Evolutionary conservation across 2,113 vertebrate species (phyloP).

Genomic region (Illadopsis cleaveri): DNA sequence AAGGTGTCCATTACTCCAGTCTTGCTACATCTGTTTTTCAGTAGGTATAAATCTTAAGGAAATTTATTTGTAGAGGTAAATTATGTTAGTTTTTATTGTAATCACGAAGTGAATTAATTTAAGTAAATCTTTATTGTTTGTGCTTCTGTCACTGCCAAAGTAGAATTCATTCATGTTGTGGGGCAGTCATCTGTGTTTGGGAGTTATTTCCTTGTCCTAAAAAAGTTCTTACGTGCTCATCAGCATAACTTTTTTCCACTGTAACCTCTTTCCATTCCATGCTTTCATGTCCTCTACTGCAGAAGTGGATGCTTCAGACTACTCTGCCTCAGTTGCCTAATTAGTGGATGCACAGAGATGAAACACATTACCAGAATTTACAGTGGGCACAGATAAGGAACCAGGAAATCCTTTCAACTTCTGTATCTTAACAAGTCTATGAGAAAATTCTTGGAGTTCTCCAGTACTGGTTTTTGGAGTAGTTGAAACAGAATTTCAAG

Average conservation of each 20-base stretch:
- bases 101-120: background rate
- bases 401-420: background rate
- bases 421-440: background rate
- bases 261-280: background rate
- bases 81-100: background rate
- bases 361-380: background rate
- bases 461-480: background rate
- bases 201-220: background rate
- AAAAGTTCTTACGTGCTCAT: background rate
- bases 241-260: background rate
- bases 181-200: background rate
- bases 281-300: background rate
- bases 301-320: background rate
- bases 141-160: background rate
- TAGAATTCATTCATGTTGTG: background rate
- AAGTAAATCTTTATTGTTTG: background rate
- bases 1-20: background rate
- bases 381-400: constrained; percentile 3
- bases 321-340: background rate
- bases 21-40: background rate
- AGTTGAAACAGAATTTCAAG: background rate
- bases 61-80: background rate
- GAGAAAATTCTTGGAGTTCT: background rate
- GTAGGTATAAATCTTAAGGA: background rate
- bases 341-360: background rate